Evolutionary conservation across 2,113 vertebrate genomes (phyloP).

Genomic region (Callithrix jacchus): DNA sequence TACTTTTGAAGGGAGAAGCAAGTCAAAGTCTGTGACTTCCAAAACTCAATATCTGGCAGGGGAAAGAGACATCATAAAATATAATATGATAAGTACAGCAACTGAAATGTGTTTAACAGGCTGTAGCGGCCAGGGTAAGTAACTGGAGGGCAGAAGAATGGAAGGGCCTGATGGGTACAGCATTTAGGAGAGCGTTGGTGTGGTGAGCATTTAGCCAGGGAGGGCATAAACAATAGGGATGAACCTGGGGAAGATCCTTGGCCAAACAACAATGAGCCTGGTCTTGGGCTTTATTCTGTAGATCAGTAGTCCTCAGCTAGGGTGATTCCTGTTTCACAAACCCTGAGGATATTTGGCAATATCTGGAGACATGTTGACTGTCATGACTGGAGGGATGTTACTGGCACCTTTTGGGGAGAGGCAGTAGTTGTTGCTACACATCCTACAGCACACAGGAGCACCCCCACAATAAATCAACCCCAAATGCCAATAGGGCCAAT

Average conservation of each 20-base stretch:
- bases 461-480: background rate
- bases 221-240: background rate
- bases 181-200: background rate
- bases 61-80: background rate
- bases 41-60: background rate
- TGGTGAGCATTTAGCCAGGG: background rate
- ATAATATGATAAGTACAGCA: background rate
- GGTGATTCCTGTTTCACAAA: background rate
- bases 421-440: background rate
- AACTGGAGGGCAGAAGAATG: background rate
- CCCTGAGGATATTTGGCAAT: background rate
- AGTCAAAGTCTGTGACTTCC: background rate
- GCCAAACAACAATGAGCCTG: background rate
- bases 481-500: rapidly evolving
- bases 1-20: background rate
- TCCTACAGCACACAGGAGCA: rapidly evolving
- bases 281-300: background rate
- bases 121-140: background rate
- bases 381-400: background rate
- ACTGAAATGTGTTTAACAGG: background rate
- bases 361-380: background rate
- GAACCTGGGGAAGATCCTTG: too few relatives aligned
- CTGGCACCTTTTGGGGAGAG: background rate
- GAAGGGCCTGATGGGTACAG: background rate
- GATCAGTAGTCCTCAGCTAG: background rate